phyloP scores from a whole-genome alignment of 2,888 invertebrate genomes.

The Margaritifera margaritifera region DNA sequence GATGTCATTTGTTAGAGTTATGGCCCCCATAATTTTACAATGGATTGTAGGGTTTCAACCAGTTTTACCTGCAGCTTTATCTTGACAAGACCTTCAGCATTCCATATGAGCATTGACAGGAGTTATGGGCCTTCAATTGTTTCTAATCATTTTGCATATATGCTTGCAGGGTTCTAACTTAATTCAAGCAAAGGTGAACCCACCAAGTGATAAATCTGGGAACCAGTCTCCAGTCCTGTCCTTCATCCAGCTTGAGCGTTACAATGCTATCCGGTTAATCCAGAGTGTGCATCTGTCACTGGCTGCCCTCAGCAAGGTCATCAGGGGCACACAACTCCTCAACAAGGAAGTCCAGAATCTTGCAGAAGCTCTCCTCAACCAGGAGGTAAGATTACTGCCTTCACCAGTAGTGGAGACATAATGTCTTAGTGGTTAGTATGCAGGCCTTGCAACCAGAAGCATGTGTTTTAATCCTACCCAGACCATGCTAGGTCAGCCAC shows the following conservation, averaged over 20 bases:
- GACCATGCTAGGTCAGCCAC: no score
- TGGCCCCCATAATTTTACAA: no score
- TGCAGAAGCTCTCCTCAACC: conserved; percentile 75
- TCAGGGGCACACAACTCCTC: conserved; percentile 77
- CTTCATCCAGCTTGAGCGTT: conserved; percentile 80
- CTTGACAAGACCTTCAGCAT: no score
- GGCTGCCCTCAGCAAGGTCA: conserved; percentile 78
- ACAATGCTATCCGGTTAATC: conserved; percentile 77
- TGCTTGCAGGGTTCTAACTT: conserved; percentile 65
- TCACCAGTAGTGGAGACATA: not conserved
- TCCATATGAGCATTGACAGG: no score
- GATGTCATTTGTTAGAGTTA: no score
- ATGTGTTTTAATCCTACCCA: no score
- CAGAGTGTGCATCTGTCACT: conserved; percentile 79
- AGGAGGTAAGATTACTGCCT: conserved; percentile 74
- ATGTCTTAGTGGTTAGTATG: no score
- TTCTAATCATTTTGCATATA: no score
- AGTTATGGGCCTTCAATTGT: no score
- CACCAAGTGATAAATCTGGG: conserved; percentile 66
- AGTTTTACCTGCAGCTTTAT: no score
- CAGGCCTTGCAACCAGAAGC: no score
- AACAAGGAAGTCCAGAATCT: conserved; percentile 74
- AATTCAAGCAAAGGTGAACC: conserved; percentile 67
- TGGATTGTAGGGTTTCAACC: no score
- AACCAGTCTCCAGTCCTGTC: conserved; percentile 76